phyloP scores from a whole-genome alignment of 1,140 invertebrate genomes.

The Drosophila dunni region DNA sequence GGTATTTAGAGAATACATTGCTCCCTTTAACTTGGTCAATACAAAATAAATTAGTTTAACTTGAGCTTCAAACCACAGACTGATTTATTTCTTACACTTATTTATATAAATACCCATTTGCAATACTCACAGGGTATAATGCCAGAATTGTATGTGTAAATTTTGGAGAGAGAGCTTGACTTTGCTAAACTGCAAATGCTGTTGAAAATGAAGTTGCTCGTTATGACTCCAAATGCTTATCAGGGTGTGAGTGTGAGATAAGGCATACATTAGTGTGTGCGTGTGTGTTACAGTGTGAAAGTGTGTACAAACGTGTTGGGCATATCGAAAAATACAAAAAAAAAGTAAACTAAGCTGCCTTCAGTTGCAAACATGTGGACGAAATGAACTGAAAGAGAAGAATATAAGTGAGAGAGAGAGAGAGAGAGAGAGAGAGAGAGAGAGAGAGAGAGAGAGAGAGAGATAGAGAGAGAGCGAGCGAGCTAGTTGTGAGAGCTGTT shows the following conservation, averaged over 20 bases:
- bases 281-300: constrained; percentile 8
- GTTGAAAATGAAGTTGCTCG: constrained; percentile 66
- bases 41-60: no score
- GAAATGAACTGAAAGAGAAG: neutral
- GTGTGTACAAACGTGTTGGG: constrained; percentile 63
- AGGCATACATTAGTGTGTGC: constrained; percentile 6
- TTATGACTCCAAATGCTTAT: constrained; percentile 29
- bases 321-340: constrained; percentile 61
- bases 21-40: no score
- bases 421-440: neutral
- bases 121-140: neutral
- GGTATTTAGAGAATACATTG: no score
- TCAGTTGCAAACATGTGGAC: constrained; percentile 34
- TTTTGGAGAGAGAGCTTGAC: constrained; percentile 18
- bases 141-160: constrained; percentile 9
- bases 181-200: constrained; percentile 37
- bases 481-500: neutral
- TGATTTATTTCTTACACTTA: no score
- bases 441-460: neutral
- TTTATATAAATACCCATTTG: neutral
- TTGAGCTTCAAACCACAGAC: no score
- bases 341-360: constrained; percentile 49
- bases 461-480: neutral
- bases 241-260: neutral
- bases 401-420: neutral